Evolutionary conservation across 2,888 invertebrate genomes (phyloP).

Genomic region (Lymantria dispar): DNA sequence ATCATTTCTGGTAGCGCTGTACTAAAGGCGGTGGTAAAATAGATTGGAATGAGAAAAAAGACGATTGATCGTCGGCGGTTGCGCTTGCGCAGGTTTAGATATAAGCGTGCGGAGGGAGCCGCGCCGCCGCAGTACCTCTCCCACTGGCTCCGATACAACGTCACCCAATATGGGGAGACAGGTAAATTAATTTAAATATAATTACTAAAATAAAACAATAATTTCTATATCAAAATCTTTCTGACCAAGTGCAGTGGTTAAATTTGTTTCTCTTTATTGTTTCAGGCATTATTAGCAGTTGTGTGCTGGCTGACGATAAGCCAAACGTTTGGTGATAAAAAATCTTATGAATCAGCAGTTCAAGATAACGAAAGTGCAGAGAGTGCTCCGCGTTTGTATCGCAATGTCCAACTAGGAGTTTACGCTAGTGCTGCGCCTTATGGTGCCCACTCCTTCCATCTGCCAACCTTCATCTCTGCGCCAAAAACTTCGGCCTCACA

Average conservation of each 20-base stretch:
- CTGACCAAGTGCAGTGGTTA: constrained; percentile 6
- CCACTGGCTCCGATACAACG: constrained; percentile 55
- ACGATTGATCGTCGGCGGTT: constrained; percentile 29
- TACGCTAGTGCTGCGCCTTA: constrained; percentile 69
- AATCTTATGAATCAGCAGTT: constrained; percentile 35
- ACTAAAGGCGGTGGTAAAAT: constrained; percentile 25
- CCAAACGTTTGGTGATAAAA: constrained; percentile 41
- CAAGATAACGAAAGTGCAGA: constrained; percentile 57
- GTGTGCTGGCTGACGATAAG: constrained; percentile 54
- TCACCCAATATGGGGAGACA: constrained; percentile 65
- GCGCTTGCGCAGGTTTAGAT: constrained; percentile 46
- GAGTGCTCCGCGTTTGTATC: constrained; percentile 61
- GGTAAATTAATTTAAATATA: constrained; percentile 48
- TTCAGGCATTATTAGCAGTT: constrained; percentile 57
- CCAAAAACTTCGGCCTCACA: constrained; percentile 49
- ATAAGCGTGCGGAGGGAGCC: constrained; percentile 55
- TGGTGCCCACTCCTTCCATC: constrained; percentile 60
- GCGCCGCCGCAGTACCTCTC: constrained; percentile 65
- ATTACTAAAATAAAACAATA: constrained; percentile 10
- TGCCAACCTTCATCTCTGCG: constrained; percentile 47
- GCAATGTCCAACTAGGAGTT: constrained; percentile 53
- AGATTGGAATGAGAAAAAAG: constrained; percentile 38
- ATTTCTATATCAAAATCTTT: constrained; percentile 1
- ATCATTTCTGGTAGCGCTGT: constrained; percentile 34
- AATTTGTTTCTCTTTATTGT: constrained; percentile 30